Evolutionary conservation across 2,113 vertebrate genomes (phyloP), one percentile per base, ranked within the genome.

Genomic region (Pomatostomus ruficeps): DNA sequence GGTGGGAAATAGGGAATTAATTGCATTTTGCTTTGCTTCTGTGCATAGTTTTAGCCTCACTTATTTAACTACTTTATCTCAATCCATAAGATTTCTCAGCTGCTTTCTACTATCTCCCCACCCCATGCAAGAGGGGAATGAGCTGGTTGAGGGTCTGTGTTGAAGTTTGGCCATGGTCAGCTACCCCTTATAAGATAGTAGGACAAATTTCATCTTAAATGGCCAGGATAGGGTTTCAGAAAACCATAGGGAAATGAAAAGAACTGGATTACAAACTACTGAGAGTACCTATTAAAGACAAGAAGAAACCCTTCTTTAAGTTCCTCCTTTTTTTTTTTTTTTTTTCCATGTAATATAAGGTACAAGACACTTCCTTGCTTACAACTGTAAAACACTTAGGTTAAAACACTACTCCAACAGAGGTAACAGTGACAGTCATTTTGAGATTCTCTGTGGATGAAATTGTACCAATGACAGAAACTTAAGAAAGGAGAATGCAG

Each of bases 41-140:
- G 8, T 52, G 4, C 25, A 33, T 12, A 33, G 20, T 9, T 55
- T 62, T 70, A 74, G 9, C 21, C 20, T 66, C 7, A 29, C 6
- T 6, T 73, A 28, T 55, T 74, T 38, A 22, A 73, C 3, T 33
- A 14, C 9, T 48, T 88, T 33, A 19, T 54, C 19, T 82, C 46
- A 36, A 31, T n/a, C 14, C 8, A 15, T 23, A 48, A 58, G 31
- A 24, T 12, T 52, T 82, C 13, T 91, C 36, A 78, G 8, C 14
- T 61, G 14, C 6, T 71, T 78, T 66, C 46, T 79, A 4, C 4
- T 35, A 35, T 45, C 4, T 62, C 28, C 6, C 2, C 7, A 33
- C 5, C 21, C 14, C 18, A 28, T 1, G 1, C 18, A 12, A 67
- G 26, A 57, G 14, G 5, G 7, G 8, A 43, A 7, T 22, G 7